Percentiles rank a stretch among this genome's conserved stretches.
phyloP scores from a whole-genome alignment of 1,140 invertebrate genomes.

The Venturia canescens region DNA sequence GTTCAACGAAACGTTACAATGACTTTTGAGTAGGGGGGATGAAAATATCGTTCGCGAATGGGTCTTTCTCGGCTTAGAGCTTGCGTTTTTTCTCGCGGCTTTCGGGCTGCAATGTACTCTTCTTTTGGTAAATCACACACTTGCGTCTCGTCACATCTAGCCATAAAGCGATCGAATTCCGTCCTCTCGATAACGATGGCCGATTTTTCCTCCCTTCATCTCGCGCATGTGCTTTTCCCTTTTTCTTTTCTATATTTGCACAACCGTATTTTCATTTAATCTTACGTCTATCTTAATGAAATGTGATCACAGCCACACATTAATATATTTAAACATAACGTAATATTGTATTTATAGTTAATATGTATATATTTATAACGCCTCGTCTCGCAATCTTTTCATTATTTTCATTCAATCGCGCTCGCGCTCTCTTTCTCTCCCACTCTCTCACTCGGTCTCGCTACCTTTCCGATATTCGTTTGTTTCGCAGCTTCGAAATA shows the following conservation, averaged over 20 bases:
- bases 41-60: no score
- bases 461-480: not conserved
- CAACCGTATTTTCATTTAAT: slow-evolving; percentile 53
- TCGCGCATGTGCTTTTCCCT: slow-evolving; percentile 5
- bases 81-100: no score
- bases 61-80: no score
- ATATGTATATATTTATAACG: slow-evolving; percentile 43
- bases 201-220: not conserved
- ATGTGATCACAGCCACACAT: slow-evolving; percentile 77
- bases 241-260: slow-evolving; percentile 31
- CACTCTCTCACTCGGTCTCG: slow-evolving; percentile 25
- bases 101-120: no score
- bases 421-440: not conserved
- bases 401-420: not conserved
- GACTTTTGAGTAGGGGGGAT: no score
- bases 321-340: slow-evolving; percentile 63
- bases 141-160: no score
- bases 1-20: no score
- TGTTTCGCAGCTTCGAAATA: not conserved
- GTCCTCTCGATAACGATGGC: no score
- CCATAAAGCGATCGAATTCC: no score
- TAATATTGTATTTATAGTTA: slow-evolving; percentile 42
- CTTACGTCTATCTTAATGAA: slow-evolving; percentile 71
- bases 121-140: no score
- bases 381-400: slow-evolving; percentile 29